Percentiles rank a stretch among this genome's conserved stretches.
Evolutionary conservation across 2,888 invertebrate genomes (phyloP).

Genomic region (Tiphia femorata): DNA sequence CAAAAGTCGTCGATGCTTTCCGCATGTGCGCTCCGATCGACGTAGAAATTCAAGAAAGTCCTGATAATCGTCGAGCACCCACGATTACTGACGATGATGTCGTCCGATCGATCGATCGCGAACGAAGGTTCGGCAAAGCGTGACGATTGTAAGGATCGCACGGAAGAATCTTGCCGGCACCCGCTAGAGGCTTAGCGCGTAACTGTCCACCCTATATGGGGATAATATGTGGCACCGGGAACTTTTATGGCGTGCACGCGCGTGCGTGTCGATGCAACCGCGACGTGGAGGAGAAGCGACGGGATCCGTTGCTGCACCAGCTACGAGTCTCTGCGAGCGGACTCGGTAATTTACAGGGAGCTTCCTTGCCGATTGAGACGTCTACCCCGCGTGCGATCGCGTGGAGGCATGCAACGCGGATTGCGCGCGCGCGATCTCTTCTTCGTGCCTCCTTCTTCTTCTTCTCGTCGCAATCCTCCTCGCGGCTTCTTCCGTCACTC

Average conservation of each 20-base stretch:
- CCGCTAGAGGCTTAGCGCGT: neutral
- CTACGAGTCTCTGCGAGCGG: slow-evolving; percentile 14
- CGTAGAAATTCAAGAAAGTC: no score
- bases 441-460: neutral
- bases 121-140: no score
- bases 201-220: slow-evolving; percentile 27
- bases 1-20: no score
- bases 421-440: neutral
- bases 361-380: slow-evolving; percentile 45
- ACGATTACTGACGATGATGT: no score
- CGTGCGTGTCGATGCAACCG: no score
- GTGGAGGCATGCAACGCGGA: slow-evolving; percentile 42
- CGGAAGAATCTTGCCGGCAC: no score
- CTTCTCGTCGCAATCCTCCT: neutral
- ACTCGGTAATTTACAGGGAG: slow-evolving; percentile 38
- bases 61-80: no score
- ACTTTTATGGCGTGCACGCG: slow-evolving; percentile 43
- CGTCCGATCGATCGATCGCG: no score
- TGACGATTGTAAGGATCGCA: no score
- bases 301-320: no score
- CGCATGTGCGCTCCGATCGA: no score
- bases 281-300: no score
- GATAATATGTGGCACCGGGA: slow-evolving; percentile 35
- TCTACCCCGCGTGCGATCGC: slow-evolving; percentile 37
- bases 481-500: neutral